phyloP scores from a whole-genome alignment of 2,888 invertebrate genomes.

The Drosophila emarginata region DNA sequence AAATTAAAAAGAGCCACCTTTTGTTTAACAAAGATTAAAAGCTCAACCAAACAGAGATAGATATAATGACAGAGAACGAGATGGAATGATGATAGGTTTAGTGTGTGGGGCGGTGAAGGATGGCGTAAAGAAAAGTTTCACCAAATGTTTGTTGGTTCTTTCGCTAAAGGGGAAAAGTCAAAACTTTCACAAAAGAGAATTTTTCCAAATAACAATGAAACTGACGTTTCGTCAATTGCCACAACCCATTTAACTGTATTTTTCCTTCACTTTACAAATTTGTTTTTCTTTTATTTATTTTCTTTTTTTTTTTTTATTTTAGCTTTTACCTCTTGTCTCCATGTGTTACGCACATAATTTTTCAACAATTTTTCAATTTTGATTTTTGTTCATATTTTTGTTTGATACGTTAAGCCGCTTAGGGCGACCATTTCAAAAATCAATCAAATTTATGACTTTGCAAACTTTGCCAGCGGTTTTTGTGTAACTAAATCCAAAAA shows the following conservation, averaged over 20 bases:
- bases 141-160: constrained; percentile 9
- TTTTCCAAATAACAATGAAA: constrained; percentile 59
- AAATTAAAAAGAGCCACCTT: constrained; percentile 51
- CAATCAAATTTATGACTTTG: constrained; percentile 76
- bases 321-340: neutral
- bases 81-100: neutral
- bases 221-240: constrained; percentile 46
- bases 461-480: constrained; percentile 53
- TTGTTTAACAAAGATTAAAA: constrained; percentile 56
- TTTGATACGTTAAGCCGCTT: constrained; percentile 58
- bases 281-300: constrained; percentile 6
- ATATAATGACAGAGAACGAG: neutral
- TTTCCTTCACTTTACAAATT: constrained; percentile 20
- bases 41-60: neutral
- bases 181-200: constrained; percentile 58
- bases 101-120: neutral
- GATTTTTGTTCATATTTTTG: neutral
- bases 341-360: constrained; percentile 40
- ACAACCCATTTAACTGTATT: constrained; percentile 58
- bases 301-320: neutral
- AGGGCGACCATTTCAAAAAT: constrained; percentile 69
- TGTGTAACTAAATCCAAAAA: constrained; percentile 15
- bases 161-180: constrained; percentile 22
- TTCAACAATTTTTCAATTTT: constrained; percentile 27
- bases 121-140: constrained; percentile 40